Conservation (phyloP, 2,888 invertebrate genomes). For the Megamerina dolium region DNA sequence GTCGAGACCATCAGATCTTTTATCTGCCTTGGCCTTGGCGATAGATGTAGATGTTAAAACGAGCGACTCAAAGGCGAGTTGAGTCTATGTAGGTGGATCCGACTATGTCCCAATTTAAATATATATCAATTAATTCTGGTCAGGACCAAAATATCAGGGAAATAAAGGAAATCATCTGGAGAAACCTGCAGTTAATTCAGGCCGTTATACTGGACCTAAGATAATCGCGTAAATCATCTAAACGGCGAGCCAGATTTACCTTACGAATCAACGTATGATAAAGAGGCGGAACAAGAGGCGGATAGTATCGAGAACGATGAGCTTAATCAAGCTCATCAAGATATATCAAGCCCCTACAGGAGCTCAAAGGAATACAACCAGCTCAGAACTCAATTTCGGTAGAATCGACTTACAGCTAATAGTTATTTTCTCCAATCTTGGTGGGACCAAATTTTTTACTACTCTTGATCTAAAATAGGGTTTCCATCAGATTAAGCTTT, state of each 20-base stretch:
- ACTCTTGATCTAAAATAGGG: constrained; percentile 4
- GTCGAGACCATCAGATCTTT: too few species aligned
- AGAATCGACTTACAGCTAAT: constrained; percentile 14
- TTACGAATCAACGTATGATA: background rate
- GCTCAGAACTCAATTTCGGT: constrained; percentile 3
- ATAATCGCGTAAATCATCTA: background rate
- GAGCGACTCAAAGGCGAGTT: too few species aligned
- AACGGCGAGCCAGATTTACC: background rate
- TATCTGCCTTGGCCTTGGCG: constrained; percentile 7
- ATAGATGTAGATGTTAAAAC: background rate
- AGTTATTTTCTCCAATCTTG: constrained; percentile 6
- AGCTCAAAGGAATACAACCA: background rate
- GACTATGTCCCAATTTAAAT: too few species aligned
- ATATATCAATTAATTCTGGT: too few species aligned
- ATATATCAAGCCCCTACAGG: constrained; percentile 1
- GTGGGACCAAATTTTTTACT: constrained; percentile 3
- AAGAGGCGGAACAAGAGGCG: constrained; percentile 1
- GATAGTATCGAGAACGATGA: too few species aligned
- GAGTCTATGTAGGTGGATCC: too few species aligned
- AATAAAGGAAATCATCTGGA: too few species aligned
- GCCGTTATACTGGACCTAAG: too few species aligned
- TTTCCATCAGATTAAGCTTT: constrained; percentile 5
- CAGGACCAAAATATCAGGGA: too few species aligned
- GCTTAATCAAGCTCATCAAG: constrained; percentile 9
- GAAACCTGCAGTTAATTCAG: too few species aligned